Base-by-base conservation (phyloP, 2,797 vertebrate genomes). In the Todus mexicanus region DNA sequence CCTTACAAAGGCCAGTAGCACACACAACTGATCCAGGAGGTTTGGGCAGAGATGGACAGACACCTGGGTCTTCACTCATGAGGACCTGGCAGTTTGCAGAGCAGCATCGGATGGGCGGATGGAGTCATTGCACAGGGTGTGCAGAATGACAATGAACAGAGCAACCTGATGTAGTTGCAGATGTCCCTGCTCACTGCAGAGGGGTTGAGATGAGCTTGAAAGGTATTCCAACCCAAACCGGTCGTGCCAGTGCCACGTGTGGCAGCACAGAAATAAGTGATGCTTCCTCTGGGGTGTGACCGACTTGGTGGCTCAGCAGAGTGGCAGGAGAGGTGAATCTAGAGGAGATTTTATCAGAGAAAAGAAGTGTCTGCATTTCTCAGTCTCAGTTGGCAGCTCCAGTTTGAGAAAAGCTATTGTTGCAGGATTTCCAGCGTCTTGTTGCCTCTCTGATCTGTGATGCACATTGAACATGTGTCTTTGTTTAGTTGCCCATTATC, bases 401-500 rank as follows among this genome's bases (percentile, higher is more conserved):
- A 71, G 50, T 82, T 51, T 43, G 60, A 92, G 73, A 60, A 70
- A 91, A 90, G 60, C 76, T 92, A 78, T 91, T 94, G 89, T 91
- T 94, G 85, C 77, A 64, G 85, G 56, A 60, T 90, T 95, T 96
- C 87, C 70, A 86, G 18, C 0, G 1, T 81, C 89, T 92, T 3
- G 0, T 86, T 86, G 89, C 76, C 82, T 90, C 89, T 84, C 74
- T 92, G 93, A 91, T 95, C 74, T 74, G 80, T 57, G 71, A 88
- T 76, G 89, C 76, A 40, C 42, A 51, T n/a, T 84, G 90, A 95
- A 92, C 93, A 95, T 94, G 92, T 84, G 92, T 95, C 84, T 95
- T 87, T 93, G 83, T 76, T 95, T 95, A 94, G 89, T 59, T 96
- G 87, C 91, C 91, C 84, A 74, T 95, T 89, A 91, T 92, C 95